phyloP scores from a whole-genome alignment of 2,797 vertebrate genomes.

The Chelon labrosus region DNA sequence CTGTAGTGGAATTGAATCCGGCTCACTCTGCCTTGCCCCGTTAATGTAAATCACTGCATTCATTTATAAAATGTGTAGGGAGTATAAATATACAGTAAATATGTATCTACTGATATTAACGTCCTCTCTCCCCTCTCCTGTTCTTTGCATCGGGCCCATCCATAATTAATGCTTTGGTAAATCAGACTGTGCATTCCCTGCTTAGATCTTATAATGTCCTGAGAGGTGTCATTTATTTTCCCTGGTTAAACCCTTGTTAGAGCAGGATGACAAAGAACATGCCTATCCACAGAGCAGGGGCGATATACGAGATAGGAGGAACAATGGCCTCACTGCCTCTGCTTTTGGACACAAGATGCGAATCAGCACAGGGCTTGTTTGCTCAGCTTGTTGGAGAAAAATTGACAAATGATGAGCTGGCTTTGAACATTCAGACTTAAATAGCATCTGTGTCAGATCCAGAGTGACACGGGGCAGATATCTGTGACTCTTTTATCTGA shows the following conservation, averaged over 20 bases:
- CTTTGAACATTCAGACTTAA: not conserved
- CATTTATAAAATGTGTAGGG: not conserved
- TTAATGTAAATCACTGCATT: slow-evolving; percentile 5
- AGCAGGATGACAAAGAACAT: slow-evolving; percentile 48
- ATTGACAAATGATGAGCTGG: not conserved
- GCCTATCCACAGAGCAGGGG: slow-evolving; percentile 14
- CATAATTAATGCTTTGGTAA: slow-evolving; percentile 64
- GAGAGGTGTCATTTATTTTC: slow-evolving; percentile 63
- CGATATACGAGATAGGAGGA: not conserved
- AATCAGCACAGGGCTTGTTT: not conserved
- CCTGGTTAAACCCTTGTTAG: slow-evolving; percentile 57
- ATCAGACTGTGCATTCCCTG: slow-evolving; percentile 43
- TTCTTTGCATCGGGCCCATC: slow-evolving; percentile 21
- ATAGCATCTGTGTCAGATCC: not conserved
- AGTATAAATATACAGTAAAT: slow-evolving; percentile 1
- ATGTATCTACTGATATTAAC: not conserved
- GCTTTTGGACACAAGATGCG: not conserved
- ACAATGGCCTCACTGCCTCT: not conserved
- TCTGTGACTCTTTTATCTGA: not conserved
- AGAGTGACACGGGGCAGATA: not conserved
- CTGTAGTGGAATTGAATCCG: slow-evolving; percentile 15
- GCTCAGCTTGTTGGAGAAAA: not conserved
- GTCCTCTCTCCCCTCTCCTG: slow-evolving; percentile 2
- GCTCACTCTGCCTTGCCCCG: not conserved
- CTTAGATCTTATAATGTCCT: slow-evolving; percentile 56